These are phyloP conservation scores for Stenurella melanura DNA, from an alignment of 2,888 invertebrate species.

Conservation along the genomic window DNA sequence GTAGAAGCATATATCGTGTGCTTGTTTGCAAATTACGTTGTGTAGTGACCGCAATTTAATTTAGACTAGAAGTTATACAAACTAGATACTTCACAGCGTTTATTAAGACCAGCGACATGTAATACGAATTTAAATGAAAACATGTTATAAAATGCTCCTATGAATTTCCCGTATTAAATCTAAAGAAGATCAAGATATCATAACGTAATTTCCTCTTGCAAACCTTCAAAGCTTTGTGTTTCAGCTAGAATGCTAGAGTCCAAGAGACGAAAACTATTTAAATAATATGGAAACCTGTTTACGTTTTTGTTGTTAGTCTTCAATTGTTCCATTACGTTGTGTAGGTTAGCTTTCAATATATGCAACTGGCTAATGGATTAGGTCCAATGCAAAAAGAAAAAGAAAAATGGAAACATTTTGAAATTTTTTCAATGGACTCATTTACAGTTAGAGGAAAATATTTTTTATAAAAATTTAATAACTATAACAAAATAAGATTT, in stretches of 20 bases:
- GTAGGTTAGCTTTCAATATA: too few species aligned
- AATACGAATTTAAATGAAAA: constrained; percentile 11
- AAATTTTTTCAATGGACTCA: too few species aligned
- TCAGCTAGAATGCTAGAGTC: not conserved
- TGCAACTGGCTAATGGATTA: too few species aligned
- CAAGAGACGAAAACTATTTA: not conserved
- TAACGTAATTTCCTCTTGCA: constrained; percentile 43
- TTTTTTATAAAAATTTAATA: too few species aligned
- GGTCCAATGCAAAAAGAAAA: too few species aligned
- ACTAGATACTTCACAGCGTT: constrained; percentile 26
- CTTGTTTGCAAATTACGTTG: constrained; percentile 17
- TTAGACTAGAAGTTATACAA: constrained; percentile 21
- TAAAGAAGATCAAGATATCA: constrained; percentile 30
- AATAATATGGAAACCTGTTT: not conserved
- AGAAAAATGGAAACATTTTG: too few species aligned
- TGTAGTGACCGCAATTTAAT: constrained; percentile 34
- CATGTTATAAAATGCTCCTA: constrained; percentile 12
- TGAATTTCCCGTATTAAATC: constrained; percentile 10
- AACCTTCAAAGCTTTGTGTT: constrained; percentile 19
- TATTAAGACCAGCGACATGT: constrained; percentile 31
- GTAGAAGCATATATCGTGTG: constrained; percentile 21
- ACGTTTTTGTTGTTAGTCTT: too few species aligned
- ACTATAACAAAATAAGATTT: too few species aligned
- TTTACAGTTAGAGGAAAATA: too few species aligned
- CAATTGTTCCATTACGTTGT: too few species aligned